Conservation (phyloP, 2,888 invertebrate species). For the Lysandra bellargus region DNA sequence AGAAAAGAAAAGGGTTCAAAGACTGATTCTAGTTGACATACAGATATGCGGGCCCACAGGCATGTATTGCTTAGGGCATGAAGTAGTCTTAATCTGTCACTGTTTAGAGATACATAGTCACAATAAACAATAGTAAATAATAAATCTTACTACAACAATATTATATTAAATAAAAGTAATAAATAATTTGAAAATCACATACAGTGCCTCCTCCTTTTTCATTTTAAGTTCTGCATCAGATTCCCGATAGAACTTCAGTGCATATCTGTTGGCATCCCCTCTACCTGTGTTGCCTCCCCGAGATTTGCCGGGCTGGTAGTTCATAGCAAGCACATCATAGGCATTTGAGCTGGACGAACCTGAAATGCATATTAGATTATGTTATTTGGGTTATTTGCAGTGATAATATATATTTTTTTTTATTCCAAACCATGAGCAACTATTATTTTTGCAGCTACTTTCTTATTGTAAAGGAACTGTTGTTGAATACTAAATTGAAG, state of each 20-base stretch:
- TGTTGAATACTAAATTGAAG: too few relatives aligned
- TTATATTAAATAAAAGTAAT: background rate
- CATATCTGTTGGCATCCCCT: constrained; percentile 84
- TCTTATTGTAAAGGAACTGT: too few relatives aligned
- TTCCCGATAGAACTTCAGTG: constrained; percentile 91
- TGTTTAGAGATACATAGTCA: too few relatives aligned
- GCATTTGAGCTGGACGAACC: constrained; percentile 53
- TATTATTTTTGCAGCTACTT: too few relatives aligned
- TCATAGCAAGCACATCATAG: constrained; percentile 76
- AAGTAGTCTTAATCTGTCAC: too few relatives aligned
- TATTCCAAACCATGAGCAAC: too few relatives aligned
- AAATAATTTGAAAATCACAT: constrained; percentile 35
- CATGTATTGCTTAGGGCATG: too few relatives aligned
- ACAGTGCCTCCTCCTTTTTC: constrained; percentile 85
- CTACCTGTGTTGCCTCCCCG: constrained; percentile 59
- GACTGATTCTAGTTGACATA: too few relatives aligned
- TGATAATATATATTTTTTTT: background rate
- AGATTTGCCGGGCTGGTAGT: constrained; percentile 80
- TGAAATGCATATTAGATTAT: constrained; percentile 39
- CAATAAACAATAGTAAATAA: too few relatives aligned
- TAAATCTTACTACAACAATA: too few relatives aligned
- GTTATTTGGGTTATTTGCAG: background rate
- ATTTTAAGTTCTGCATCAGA: constrained; percentile 85
- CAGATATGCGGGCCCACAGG: too few relatives aligned
- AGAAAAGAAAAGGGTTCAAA: too few relatives aligned